Base-by-base conservation (phyloP, 2,113 vertebrate species). In the Gymnorhina tibicen region DNA sequence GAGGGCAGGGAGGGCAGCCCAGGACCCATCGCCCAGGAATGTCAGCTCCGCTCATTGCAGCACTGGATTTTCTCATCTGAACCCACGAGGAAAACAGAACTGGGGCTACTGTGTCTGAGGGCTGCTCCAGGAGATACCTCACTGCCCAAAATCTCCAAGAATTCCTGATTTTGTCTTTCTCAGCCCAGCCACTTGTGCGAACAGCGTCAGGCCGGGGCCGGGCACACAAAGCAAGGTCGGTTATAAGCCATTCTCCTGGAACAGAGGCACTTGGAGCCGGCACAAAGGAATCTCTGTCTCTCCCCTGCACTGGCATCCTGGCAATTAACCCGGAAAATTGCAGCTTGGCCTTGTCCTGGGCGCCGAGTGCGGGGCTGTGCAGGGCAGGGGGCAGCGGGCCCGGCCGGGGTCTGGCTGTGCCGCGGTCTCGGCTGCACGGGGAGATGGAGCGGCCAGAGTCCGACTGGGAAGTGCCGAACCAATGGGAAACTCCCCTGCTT, bases 231-330 rank as follows among this genome's bases (percentile, higher is more conserved):
- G 72, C 91, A 58, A 91, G 91, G 93, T 88, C 66, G 83, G 85
- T n/a, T 85, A 11, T 16, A 21, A 91, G 75, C 82, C 10, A 1
- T 93, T 95, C 95, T 97, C 85, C 84, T 95, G 95, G 95, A 95
- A 95, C 89, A 44, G 93, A 72, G 28, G 88, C 87, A 66, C 56
- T 91, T 49, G 90, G 93, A 94, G 86, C 69, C 3, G 0, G 90
- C 95, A 98, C 98, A 98, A 97, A 97, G 97, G 33, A 19, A 77
- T 49, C 93, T 97, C 92, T 98, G 97, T 98, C 78, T 93, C 75
- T 75, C 39, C 52, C 74, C 59, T 95, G 58, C 20, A 0, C 81
- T 93, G 97, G 95, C 90, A 97, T 85, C 96, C 93, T 62, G 87
- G 92, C 95, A 91, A 81, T 96, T 97, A 97, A 97, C 94, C 94